These are phyloP conservation scores for Tenebrosternarchus preto DNA, from an alignment of 2,113 vertebrate genomes.

Conservation along the genomic window DNA sequence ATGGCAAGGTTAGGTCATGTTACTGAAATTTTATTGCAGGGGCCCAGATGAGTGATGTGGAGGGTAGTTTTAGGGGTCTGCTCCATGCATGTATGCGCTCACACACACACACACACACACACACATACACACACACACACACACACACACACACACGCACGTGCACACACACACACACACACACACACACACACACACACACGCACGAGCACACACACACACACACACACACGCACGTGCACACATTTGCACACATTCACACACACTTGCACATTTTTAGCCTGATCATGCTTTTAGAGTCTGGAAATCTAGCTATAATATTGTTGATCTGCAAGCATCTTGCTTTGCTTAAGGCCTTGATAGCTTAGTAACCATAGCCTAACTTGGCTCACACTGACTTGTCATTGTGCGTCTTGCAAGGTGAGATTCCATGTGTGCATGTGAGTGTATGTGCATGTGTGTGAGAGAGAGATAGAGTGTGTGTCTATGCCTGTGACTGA, in stretches of 20 bases:
- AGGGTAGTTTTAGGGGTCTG: background rate
- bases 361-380: constrained; percentile 46
- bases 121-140: too few species aligned
- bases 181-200: too few species aligned
- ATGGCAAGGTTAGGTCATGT: constrained; percentile 22
- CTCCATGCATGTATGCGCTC: too few species aligned
- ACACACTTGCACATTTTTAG: background rate
- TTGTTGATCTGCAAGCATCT: constrained; percentile 21
- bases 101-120: too few species aligned
- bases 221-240: too few species aligned
- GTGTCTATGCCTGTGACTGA: background rate
- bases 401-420: constrained; percentile 47
- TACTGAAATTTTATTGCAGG: constrained; percentile 21
- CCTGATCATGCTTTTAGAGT: constrained; percentile 24
- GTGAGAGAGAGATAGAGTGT: background rate
- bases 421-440: constrained; percentile 48
- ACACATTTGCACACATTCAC: too few species aligned
- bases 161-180: too few species aligned
- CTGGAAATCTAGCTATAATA: constrained; percentile 4
- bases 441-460: constrained; percentile 27
- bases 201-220: too few species aligned
- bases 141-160: too few species aligned
- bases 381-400: constrained; percentile 43
- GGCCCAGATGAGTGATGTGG: constrained; percentile 1
- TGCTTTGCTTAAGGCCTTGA: constrained; percentile 38